Conservation (phyloP, 2,113 vertebrate species). For the Fregata magnificens region DNA sequence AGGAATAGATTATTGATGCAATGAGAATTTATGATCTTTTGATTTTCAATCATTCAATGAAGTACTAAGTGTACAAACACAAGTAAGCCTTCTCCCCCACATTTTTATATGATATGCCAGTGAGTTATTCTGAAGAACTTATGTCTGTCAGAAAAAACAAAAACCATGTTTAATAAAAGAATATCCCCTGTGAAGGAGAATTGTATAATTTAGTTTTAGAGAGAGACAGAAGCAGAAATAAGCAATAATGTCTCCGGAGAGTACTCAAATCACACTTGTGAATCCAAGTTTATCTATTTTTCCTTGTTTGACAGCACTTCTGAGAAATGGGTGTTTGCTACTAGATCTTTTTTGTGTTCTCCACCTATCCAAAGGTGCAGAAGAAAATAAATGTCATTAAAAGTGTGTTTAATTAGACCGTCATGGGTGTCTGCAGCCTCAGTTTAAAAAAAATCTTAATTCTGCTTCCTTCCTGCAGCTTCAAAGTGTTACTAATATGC, state of each 20-base stretch:
- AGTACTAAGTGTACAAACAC: background rate
- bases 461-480: background rate
- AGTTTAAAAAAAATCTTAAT: background rate
- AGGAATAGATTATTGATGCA: background rate
- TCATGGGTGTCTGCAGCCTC: background rate
- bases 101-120: background rate
- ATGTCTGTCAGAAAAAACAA: background rate
- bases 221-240: background rate
- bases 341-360: background rate
- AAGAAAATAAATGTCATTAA: background rate
- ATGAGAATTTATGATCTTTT: background rate
- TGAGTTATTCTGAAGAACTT: background rate
- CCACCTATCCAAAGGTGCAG: background rate
- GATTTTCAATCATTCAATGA: background rate
- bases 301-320: background rate
- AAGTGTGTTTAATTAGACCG: background rate
- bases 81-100: background rate
- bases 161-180: background rate
- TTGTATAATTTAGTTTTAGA: background rate
- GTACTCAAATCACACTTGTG: background rate
- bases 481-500: background rate
- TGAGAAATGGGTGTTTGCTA: background rate
- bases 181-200: background rate
- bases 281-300: background rate
- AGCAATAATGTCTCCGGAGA: background rate